Evolutionary conservation across 23 tunicate genomes (phyloP).

Genomic region (Aplidium turbinatum): DNA sequence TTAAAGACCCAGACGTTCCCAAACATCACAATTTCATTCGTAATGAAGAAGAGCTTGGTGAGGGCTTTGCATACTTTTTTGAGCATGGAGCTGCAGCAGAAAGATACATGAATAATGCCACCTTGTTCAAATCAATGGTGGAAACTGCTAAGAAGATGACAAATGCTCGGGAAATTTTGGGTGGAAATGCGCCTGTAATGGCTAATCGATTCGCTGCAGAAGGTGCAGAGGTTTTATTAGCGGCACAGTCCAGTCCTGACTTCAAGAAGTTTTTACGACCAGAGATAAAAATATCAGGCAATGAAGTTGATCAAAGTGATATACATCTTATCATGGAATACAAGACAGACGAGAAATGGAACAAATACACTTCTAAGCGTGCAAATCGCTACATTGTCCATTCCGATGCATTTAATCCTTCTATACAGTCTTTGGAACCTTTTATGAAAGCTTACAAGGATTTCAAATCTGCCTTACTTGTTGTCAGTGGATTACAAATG

Average conservation of each 20-base stretch:
- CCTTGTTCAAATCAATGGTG: constrained; percentile 54
- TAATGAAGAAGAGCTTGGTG: constrained; percentile 48
- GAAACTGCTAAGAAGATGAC: constrained; percentile 35
- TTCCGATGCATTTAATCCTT: constrained; percentile 79
- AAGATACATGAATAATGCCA: constrained; percentile 45
- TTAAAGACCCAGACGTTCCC: constrained; percentile 39
- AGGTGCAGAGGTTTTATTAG: constrained; percentile 89
- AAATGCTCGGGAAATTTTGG: constrained; percentile 34
- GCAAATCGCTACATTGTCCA: constrained; percentile 80
- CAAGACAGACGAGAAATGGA: constrained; percentile 91
- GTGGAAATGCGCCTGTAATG: constrained; percentile 99
- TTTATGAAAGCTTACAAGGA: constrained; percentile 40
- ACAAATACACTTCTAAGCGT: constrained; percentile 44
- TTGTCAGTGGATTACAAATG: constrained; percentile 92
- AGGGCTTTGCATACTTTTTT: constrained; percentile 83
- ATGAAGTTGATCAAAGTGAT: constrained; percentile 51
- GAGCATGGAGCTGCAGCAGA: constrained; percentile 90
- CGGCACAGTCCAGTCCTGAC: constrained; percentile 54
- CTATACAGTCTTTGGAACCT: constrained; percentile 64
- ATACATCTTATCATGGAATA: constrained; percentile 94
- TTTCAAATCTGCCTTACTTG: constrained; percentile 52
- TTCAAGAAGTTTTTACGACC: constrained; percentile 37
- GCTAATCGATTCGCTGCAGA: constrained; percentile 87
- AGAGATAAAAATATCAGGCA: constrained; percentile 49
- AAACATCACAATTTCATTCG: constrained; percentile 50